These are phyloP conservation scores for Thelaira solivaga DNA, from an alignment of 2,888 invertebrate genomes.

Conservation along the genomic window DNA sequence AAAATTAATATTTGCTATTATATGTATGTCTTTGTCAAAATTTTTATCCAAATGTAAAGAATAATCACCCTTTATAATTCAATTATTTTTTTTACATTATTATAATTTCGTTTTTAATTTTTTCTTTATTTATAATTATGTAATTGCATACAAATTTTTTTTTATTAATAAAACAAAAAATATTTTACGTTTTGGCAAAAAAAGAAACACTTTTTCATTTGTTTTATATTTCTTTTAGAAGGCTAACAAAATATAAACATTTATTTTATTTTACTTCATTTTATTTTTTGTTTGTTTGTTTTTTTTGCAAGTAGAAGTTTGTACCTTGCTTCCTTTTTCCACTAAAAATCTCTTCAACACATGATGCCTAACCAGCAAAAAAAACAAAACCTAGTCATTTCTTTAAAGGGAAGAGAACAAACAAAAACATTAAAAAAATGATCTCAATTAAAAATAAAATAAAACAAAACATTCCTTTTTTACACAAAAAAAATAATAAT, in stretches of 20 bases:
- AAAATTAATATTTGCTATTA: background rate
- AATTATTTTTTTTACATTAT: conserved; percentile 28
- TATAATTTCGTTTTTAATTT: conserved; percentile 44
- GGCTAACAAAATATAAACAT: conserved; percentile 25
- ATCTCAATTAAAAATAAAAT: conserved; percentile 50
- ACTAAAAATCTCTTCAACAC: background rate
- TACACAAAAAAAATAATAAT: conserved; percentile 9
- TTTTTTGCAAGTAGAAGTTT: conserved; percentile 20
- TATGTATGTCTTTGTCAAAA: background rate
- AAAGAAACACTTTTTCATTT: conserved; percentile 14
- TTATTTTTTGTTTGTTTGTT: background rate
- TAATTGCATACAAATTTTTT: conserved; percentile 48
- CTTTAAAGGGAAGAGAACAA: conserved; percentile 2
- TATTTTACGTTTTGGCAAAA: conserved; percentile 50
- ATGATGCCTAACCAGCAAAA: conserved; percentile 15
- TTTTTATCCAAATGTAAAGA: background rate
- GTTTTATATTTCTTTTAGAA: conserved; percentile 18
- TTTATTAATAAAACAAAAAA: conserved; percentile 45
- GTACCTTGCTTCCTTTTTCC: background rate
- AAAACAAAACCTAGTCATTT: conserved; percentile 51
- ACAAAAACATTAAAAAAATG: conserved; percentile 34
- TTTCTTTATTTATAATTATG: conserved; percentile 53
- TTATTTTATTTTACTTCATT: conserved; percentile 6
- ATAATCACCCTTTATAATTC: conserved; percentile 8
- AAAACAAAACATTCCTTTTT: conserved; percentile 49